Percentiles rank a stretch among this genome's conserved stretches.
Conservation (phyloP, 2,888 invertebrate species). For the Trachelus troglodyta region DNA sequence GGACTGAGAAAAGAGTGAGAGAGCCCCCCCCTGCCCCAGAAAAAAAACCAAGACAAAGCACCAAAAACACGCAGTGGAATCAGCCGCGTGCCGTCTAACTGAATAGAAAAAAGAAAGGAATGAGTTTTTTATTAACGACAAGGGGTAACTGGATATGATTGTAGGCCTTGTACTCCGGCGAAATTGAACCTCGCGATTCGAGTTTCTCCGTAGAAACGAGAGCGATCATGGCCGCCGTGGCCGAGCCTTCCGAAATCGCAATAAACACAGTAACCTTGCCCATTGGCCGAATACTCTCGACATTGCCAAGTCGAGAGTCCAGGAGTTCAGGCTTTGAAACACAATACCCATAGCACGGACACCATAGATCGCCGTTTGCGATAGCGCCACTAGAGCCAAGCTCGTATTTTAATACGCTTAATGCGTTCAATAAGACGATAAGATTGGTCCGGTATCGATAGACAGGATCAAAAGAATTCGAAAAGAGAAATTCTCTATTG, state of each 20-base stretch:
- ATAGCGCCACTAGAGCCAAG: constrained; percentile 6
- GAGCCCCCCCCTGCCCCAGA: no score
- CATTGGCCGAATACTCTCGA: constrained; percentile 25
- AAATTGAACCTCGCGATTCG: constrained; percentile 1
- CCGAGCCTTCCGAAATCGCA: constrained; percentile 42
- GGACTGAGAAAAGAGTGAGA: neutral
- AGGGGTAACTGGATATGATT: constrained; percentile 30
- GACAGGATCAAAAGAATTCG: neutral
- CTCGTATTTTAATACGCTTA: constrained; percentile 45
- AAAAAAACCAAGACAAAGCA: neutral
- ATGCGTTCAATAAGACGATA: constrained; percentile 46
- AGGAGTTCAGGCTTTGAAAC: constrained; percentile 36
- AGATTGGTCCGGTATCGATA: constrained; percentile 33
- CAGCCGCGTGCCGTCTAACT: neutral
- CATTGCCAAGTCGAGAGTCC: constrained; percentile 26
- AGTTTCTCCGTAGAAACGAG: constrained; percentile 36
- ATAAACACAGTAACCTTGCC: constrained; percentile 50
- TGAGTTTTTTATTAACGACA: constrained; percentile 10
- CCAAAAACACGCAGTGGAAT: neutral
- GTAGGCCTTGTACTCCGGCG: constrained; percentile 10
- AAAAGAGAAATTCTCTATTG: constrained; percentile 35
- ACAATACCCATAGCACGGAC: constrained; percentile 32
- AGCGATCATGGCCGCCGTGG: constrained; percentile 28
- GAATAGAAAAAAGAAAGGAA: neutral
- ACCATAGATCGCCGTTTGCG: constrained; percentile 16